Evolutionary conservation across 2,113 vertebrate genomes (phyloP).

Genomic region (Haliaeetus leucogaster): DNA sequence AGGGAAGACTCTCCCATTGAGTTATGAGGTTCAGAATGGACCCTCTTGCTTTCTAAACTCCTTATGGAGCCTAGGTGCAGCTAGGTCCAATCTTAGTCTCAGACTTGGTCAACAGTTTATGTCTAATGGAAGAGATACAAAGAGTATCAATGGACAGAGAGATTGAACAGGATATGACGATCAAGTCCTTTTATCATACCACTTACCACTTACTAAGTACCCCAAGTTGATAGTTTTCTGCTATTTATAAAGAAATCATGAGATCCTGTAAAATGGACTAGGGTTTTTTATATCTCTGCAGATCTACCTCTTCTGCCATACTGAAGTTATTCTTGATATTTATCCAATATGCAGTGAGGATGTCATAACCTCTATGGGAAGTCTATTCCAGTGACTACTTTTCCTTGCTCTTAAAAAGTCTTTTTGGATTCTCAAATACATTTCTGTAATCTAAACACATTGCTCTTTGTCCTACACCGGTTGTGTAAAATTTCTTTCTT

Average conservation of each 20-base stretch:
- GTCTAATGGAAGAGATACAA: background rate
- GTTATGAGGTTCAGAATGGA: background rate
- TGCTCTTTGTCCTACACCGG: background rate
- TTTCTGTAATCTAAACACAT: background rate
- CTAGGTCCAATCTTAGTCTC: background rate
- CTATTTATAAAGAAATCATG: background rate
- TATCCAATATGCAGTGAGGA: background rate
- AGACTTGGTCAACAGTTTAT: background rate
- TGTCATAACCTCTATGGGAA: background rate
- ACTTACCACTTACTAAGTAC: background rate
- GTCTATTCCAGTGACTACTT: background rate
- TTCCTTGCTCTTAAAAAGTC: background rate
- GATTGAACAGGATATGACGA: no score
- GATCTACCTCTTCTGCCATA: background rate
- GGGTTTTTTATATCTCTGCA: background rate
- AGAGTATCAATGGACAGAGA: background rate
- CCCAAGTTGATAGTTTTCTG: background rate
- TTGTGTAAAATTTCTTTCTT: background rate
- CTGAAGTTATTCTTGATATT: background rate
- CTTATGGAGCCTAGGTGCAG: background rate
- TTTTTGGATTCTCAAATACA: background rate
- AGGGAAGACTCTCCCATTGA: fast-evolving
- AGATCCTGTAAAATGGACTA: background rate
- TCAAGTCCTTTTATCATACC: background rate
- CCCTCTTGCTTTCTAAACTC: background rate